These are phyloP conservation scores for Balearica regulorum DNA, from an alignment of 2,797 vertebrate genomes.

Conservation along the genomic window DNA sequence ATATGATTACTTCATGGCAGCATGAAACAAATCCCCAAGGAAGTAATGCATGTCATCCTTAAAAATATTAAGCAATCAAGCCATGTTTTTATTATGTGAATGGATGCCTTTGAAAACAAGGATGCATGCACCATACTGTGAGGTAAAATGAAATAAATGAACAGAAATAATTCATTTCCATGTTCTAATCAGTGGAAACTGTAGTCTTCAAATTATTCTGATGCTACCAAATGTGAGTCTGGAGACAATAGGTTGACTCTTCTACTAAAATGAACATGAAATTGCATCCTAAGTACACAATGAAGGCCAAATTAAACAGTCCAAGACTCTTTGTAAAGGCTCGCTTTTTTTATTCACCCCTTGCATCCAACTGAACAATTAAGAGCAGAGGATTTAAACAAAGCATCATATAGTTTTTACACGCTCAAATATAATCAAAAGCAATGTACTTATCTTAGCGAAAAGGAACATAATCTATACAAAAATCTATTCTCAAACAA, in stretches of 20 bases:
- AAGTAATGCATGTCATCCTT: constrained; percentile 38
- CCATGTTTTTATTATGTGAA: constrained; percentile 48
- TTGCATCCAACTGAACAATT: not conserved
- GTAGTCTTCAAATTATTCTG: constrained; percentile 33
- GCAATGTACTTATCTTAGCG: not conserved
- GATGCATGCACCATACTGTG: constrained; percentile 7
- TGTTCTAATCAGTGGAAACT: constrained; percentile 79
- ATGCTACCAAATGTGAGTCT: constrained; percentile 61
- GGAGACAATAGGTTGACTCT: constrained; percentile 32
- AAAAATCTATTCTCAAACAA: not conserved
- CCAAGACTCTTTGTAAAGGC: not conserved
- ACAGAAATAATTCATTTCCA: constrained; percentile 86
- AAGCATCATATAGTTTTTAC: not conserved
- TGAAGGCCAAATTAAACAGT: constrained; percentile 19
- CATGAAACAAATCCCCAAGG: constrained; percentile 42
- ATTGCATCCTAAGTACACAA: constrained; percentile 21
- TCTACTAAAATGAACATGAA: constrained; percentile 24
- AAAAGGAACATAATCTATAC: not conserved
- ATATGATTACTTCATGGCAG: constrained; percentile 27
- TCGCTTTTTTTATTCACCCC: not conserved
- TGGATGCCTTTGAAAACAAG: constrained; percentile 32
- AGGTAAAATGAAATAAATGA: constrained; percentile 53
- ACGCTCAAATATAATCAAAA: not conserved
- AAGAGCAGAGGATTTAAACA: constrained; percentile 7
- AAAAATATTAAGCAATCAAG: constrained; percentile 64